These are phyloP conservation scores for Percopsis transmontana DNA, from an alignment of 2,113 vertebrate genomes.

Conservation along the genomic window DNA sequence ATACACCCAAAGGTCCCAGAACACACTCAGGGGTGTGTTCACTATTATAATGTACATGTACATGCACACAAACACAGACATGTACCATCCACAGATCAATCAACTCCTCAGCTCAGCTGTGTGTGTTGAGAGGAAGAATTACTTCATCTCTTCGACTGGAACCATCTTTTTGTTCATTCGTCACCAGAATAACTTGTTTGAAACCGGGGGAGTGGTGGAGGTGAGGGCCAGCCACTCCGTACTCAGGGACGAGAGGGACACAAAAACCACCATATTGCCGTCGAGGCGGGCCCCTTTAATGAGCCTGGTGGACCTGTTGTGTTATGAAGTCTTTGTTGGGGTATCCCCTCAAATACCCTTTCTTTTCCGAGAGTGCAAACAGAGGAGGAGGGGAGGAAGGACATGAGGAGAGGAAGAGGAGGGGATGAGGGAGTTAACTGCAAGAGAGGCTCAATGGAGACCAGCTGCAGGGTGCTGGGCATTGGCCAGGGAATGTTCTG, in stretches of 20 bases:
- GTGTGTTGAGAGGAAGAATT: conserved; percentile 68
- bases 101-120: conserved; percentile 33
- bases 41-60: neutral
- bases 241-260: neutral
- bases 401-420: conserved; percentile 31
- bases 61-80: neutral
- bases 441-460: conserved; percentile 59
- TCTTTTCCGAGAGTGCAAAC: conserved; percentile 30
- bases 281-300: too few relatives aligned
- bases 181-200: too few relatives aligned
- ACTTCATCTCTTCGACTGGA: conserved; percentile 69
- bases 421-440: conserved; percentile 21
- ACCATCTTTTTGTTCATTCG: conserved; percentile 56
- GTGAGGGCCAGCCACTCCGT: too few relatives aligned
- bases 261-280: too few relatives aligned
- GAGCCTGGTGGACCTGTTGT: too few relatives aligned
- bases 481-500: conserved; percentile 61
- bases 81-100: conserved; percentile 24
- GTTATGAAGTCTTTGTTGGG: neutral
- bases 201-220: too few relatives aligned
- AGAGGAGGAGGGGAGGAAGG: conserved; percentile 8
- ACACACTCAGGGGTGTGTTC: too few relatives aligned
- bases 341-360: neutral
- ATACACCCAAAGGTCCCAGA: conserved; percentile 5
- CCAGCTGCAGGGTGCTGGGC: conserved; percentile 68